A percentile compares a stretch with the other conserved stretches of the same genome.
Evolutionary conservation across 1,140 invertebrate species (phyloP).

Genomic region (Eriosoma lanigerum): DNA sequence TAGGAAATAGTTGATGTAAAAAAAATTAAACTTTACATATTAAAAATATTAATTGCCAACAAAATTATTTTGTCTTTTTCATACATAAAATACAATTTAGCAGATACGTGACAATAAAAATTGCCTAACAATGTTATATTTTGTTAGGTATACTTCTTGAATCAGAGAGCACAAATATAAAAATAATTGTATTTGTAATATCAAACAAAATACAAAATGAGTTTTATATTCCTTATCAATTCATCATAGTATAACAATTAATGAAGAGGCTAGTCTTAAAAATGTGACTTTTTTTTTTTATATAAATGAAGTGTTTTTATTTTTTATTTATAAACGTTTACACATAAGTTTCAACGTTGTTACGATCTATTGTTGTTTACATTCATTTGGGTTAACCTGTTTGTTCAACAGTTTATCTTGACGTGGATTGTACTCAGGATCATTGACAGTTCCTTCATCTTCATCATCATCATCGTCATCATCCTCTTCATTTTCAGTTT

Average conservation of each 20-base stretch:
- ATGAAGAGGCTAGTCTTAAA: not conserved
- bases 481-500: conserved; percentile 58
- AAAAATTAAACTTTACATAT: no score
- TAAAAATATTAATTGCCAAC: no score
- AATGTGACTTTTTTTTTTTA: conserved; percentile 4
- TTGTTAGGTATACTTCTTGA: no score
- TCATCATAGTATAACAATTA: not conserved
- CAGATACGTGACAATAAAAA: no score
- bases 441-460: conserved; percentile 55
- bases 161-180: no score
- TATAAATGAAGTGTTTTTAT: conserved; percentile 20
- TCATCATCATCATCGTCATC: conserved; percentile 59
- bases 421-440: conserved; percentile 54
- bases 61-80: no score
- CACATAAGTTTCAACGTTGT: not conserved
- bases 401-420: conserved; percentile 56
- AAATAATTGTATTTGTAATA: no score
- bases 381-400: conserved; percentile 58
- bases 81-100: no score
- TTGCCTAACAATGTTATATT: no score
- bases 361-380: conserved; percentile 61
- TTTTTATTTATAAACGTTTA: conserved; percentile 22
- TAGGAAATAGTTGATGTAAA: no score
- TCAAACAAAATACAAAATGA: no score
- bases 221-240: no score